phyloP scores from a whole-genome alignment of 2,888 invertebrate genomes.

The Corbicula japonica region DNA sequence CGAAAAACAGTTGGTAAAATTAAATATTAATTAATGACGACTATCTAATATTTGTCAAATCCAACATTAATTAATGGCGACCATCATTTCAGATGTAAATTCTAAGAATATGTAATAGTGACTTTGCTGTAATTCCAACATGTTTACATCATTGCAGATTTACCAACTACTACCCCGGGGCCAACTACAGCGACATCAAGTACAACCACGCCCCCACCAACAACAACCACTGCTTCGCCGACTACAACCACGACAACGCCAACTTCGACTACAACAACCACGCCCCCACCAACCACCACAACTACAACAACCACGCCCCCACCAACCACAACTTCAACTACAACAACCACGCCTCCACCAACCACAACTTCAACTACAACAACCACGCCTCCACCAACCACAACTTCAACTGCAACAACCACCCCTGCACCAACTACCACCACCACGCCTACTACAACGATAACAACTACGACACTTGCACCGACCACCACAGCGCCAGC shows the following conservation, averaged over 20 bases:
- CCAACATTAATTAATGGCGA: too few relatives aligned
- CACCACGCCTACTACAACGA: constrained; percentile 8
- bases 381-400: background rate
- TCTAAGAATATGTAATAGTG: too few relatives aligned
- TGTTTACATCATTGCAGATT: too few relatives aligned
- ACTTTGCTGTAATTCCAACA: too few relatives aligned
- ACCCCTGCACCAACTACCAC: background rate
- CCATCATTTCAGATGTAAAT: too few relatives aligned
- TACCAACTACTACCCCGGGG: background rate
- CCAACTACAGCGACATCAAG: constrained; percentile 3
- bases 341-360: background rate
- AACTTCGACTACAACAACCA: constrained; percentile 22
- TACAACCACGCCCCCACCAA: constrained; percentile 6
- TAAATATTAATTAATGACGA: too few relatives aligned
- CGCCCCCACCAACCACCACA: constrained; percentile 11
- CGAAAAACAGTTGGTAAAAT: background rate
- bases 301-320: constrained; percentile 1
- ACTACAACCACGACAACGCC: constrained; percentile 2
- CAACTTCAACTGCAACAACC: constrained; percentile 7
- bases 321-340: constrained; percentile 21
- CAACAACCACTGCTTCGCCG: constrained; percentile 2
- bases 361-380: constrained; percentile 11
- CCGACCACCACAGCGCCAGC: constrained; percentile 9
- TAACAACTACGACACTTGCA: constrained; percentile 5
- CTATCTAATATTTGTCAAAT: too few relatives aligned